Percentiles rank a stretch among this genome's conserved stretches.
Conservation (phyloP, 2,888 invertebrate genomes). For the Apoda limacodes region DNA sequence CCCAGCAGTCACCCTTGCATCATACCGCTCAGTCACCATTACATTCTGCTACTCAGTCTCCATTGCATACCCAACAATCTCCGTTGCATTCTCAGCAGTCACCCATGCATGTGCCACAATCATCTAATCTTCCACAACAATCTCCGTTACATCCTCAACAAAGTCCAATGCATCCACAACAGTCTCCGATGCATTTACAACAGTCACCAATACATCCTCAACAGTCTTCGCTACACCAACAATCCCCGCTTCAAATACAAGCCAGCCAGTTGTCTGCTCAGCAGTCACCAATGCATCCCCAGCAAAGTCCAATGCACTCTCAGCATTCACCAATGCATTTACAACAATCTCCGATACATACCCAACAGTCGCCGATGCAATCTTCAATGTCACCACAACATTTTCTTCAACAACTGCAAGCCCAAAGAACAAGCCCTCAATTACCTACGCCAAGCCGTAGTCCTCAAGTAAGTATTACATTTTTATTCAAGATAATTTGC, state of each 20-base stretch:
- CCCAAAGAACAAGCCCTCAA: conserved; percentile 59
- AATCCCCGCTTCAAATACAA: conserved; percentile 40
- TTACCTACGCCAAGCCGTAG: conserved; percentile 60
- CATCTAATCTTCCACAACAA: conserved; percentile 36
- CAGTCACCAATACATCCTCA: conserved; percentile 39
- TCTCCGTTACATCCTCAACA: conserved; percentile 39
- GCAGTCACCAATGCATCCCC: conserved; percentile 39
- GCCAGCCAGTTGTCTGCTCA: conserved; percentile 45
- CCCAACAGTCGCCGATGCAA: conserved; percentile 35
- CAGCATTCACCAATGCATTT: conserved; percentile 41
- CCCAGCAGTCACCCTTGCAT: conserved; percentile 50
- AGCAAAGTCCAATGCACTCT: conserved; percentile 31
- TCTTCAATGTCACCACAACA: conserved; percentile 33
- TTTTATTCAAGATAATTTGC: not conserved
- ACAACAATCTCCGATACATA: conserved; percentile 42
- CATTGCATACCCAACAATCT: conserved; percentile 49
- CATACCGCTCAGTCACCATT: conserved; percentile 48
- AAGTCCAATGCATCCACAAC: conserved; percentile 31
- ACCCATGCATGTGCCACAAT: conserved; percentile 46
- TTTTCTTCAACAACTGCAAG: conserved; percentile 43
- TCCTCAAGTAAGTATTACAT: conserved; percentile 41
- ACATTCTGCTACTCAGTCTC: conserved; percentile 49
- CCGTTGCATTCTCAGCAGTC: conserved; percentile 52
- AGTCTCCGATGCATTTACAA: conserved; percentile 28
- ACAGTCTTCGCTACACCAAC: conserved; percentile 39